phyloP scores from a whole-genome alignment of 2,113 vertebrate genomes.

The Cygnus buccinator region DNA sequence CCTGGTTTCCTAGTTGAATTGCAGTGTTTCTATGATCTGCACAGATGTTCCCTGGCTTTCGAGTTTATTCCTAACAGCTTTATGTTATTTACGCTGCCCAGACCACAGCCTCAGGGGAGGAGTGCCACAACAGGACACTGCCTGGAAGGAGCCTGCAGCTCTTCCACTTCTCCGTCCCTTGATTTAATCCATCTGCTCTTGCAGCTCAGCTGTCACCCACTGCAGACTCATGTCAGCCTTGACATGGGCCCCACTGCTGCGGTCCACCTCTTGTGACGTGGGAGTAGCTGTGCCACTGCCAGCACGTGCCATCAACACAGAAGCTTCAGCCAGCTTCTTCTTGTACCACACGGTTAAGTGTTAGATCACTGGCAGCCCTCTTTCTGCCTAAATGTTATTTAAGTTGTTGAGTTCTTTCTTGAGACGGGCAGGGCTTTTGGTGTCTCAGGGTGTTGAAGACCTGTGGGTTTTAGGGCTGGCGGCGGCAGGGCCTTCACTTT shows the following conservation, averaged over 20 bases:
- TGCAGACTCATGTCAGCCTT: fast-evolving
- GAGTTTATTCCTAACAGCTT: not conserved
- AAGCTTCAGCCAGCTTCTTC: not conserved
- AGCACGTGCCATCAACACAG: fast-evolving
- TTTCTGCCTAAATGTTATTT: not conserved
- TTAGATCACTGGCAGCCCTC: not conserved
- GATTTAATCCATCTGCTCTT: not conserved
- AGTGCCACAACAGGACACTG: not conserved
- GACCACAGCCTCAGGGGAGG: not conserved
- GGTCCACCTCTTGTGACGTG: fast-evolving
- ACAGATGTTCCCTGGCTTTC: not conserved
- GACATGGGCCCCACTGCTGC: not conserved
- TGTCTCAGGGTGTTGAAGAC: not conserved
- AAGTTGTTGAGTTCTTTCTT: not conserved
- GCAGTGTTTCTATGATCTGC: not conserved
- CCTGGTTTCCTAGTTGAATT: fast-evolving
- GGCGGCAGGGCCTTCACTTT: not conserved
- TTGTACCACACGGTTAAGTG: not conserved
- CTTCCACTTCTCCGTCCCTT: not conserved
- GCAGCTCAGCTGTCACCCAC: not conserved
- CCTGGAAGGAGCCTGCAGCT: not conserved
- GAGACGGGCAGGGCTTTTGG: not conserved
- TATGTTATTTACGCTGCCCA: not conserved
- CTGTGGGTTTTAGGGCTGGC: not conserved
- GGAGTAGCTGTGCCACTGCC: not conserved